These are phyloP conservation scores for Lasioglossum pauxillum DNA, from an alignment of 2,888 invertebrate species.

Conservation along the genomic window DNA sequence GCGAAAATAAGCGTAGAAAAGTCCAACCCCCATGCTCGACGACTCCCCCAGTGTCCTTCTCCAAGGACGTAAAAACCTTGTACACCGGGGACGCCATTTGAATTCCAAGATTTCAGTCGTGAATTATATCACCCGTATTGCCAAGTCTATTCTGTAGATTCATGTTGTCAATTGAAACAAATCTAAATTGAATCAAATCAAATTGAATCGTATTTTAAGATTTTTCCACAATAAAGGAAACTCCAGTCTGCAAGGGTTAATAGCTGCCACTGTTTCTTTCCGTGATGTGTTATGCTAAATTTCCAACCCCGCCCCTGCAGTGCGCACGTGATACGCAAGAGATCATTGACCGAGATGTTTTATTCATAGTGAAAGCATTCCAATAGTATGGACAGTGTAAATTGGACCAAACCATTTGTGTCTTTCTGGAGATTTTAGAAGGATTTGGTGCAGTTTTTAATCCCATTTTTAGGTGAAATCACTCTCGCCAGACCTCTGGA, in stretches of 20 bases:
- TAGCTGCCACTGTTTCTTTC: conserved; percentile 10
- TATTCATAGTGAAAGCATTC: conserved; percentile 62
- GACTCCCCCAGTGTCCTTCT: conserved; percentile 3
- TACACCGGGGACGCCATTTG: neutral
- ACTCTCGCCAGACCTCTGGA: conserved; percentile 90
- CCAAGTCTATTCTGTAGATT: too few species aligned
- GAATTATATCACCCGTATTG: neutral
- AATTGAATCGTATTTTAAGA: too few species aligned
- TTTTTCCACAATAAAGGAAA: neutral
- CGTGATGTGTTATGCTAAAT: conserved; percentile 61
- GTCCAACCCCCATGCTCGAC: neutral
- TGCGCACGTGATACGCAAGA: conserved; percentile 26
- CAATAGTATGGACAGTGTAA: neutral
- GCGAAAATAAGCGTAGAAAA: conserved; percentile 26
- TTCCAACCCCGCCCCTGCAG: conserved; percentile 47
- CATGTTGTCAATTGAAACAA: too few species aligned
- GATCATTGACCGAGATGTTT: conserved; percentile 60
- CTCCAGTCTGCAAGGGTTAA: neutral
- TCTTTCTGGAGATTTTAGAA: neutral
- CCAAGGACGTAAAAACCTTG: neutral
- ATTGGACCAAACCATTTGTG: too few species aligned
- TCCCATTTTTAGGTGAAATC: conserved; percentile 87
- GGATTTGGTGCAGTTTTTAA: neutral
- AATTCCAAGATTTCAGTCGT: neutral
- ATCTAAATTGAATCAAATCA: too few species aligned